Conservation (phyloP, 2,888 invertebrate species). For the Aricia artaxerxes region DNA sequence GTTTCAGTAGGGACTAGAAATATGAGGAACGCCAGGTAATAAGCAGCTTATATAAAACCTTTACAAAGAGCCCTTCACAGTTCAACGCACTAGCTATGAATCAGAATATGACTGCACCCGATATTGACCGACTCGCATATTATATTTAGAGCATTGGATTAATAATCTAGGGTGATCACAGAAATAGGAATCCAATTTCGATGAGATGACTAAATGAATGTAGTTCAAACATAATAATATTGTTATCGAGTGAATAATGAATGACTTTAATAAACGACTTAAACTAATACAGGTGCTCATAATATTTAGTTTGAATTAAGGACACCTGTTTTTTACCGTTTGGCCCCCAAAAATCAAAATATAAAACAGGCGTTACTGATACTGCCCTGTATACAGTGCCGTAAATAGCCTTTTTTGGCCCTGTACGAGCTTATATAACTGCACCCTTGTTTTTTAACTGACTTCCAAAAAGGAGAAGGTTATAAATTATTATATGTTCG, state of each 20-base stretch:
- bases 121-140: background rate
- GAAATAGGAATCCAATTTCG: background rate
- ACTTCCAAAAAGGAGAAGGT: no score
- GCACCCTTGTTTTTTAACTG: no score
- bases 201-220: background rate
- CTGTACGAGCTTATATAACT: no score
- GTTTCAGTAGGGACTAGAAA: background rate
- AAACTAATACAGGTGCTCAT: no score
- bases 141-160: background rate
- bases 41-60: constrained; percentile 14
- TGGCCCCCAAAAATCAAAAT: background rate
- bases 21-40: background rate
- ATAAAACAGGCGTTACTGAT: background rate
- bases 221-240: background rate
- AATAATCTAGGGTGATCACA: background rate
- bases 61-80: background rate
- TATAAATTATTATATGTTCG: no score
- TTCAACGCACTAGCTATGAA: background rate
- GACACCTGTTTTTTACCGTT: background rate
- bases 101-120: constrained; percentile 1
- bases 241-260: background rate
- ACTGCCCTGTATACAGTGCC: no score
- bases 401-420: no score
- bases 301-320: no score
- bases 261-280: no score